Percentiles rank a stretch among this genome's conserved stretches.
These are phyloP conservation scores for Eilema caniola DNA, from an alignment of 2,888 invertebrate genomes.

Conservation along the genomic window DNA sequence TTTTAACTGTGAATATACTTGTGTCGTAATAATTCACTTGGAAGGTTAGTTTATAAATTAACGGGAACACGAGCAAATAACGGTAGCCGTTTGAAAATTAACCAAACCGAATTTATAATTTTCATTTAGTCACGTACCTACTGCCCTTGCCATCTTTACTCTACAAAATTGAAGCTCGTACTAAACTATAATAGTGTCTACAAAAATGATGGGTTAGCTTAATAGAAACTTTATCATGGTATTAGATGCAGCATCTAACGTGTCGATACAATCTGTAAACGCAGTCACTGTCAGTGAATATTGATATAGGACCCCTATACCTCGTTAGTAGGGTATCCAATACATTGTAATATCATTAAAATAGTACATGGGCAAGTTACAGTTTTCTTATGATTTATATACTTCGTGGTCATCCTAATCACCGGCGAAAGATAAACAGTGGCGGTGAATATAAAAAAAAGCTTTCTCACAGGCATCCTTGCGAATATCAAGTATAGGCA, in stretches of 20 bases:
- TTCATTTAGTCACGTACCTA: background rate
- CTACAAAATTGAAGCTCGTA: background rate
- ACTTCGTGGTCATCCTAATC: background rate
- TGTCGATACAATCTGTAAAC: too few species aligned
- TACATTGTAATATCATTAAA: too few species aligned
- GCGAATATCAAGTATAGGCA: background rate
- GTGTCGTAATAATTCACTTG: background rate
- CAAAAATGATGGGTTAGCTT: background rate
- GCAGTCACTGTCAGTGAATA: background rate
- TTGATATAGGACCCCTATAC: background rate
- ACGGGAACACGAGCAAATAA: constrained; percentile 7
- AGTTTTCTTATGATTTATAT: background rate
- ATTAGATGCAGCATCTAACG: too few species aligned
- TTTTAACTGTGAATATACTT: background rate
- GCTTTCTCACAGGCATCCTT: background rate
- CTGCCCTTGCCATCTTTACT: background rate
- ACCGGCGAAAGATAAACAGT: too few species aligned
- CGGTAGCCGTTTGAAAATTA: background rate
- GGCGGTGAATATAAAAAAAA: background rate
- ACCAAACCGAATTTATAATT: background rate
- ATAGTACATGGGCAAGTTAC: too few species aligned
- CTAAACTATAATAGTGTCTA: background rate
- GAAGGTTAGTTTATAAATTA: background rate
- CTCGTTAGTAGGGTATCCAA: too few species aligned
- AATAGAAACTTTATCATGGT: too few species aligned